Base-by-base conservation (phyloP, 2,113 vertebrate species). In the Morone chrysops region DNA sequence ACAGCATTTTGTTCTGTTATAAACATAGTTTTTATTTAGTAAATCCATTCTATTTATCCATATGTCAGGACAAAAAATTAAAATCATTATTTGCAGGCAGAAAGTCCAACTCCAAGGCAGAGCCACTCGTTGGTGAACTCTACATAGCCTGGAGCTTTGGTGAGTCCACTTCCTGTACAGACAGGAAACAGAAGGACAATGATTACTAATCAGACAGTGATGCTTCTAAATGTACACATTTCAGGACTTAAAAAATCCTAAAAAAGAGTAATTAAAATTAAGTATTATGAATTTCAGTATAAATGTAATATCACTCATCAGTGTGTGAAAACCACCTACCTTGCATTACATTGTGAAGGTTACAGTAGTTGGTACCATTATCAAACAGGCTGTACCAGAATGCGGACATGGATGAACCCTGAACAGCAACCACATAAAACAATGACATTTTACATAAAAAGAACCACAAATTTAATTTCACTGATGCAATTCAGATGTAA, bases 281-380 rank as follows among this genome's bases (percentile, higher is more conserved):
- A 25, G 1, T 14, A 36, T 8, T 9, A 8, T 45, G 10, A n/a
- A 45, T 20, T 73, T 75, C 7, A 61, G 70, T 57, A 20, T 31
- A 66, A 56, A 20, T 2, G 31, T 17, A 70, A 41, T 6, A 51
- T 38, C 17, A 20, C 13, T 57, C 8, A 12, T 41, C 6, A 43
- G 8, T 31, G 45, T 45, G 57, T 62, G 11, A 20, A 59, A 54
- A 43, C 36, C 1, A 61, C 45, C 4, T 71, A 87, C 90, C 91
- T 75, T 87, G 43, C 5, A 92, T 83, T 0, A 93, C 43, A 12
- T 86, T 90, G 72, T 51, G 80, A 20, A 93, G 88, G 80, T 92
- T 93, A 45, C 93, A 93, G 78, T 93, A 93, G 76, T 93, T 94
- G 69, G 90, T 92, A 75, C 89, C 83, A 1, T 86, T 93, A 51